Evolutionary conservation across 2,888 invertebrate species (phyloP).

Genomic region (Drosophila kuntzei): DNA sequence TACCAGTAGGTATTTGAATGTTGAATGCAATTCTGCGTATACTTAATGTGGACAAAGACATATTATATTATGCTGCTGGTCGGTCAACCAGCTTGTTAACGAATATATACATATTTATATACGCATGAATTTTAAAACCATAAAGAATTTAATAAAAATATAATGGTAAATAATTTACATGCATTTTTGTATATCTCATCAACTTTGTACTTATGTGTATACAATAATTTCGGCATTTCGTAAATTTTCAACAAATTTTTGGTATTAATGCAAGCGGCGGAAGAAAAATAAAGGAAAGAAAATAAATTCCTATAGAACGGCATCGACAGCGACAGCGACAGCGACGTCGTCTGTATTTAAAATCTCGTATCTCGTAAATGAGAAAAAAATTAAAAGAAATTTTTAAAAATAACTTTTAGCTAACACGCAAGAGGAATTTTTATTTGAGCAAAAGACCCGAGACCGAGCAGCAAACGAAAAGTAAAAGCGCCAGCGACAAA

Average conservation of each 20-base stretch:
- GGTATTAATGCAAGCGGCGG: conserved; percentile 30
- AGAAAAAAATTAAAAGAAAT: conserved; percentile 73
- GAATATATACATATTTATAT: not conserved
- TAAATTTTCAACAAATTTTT: conserved; percentile 30
- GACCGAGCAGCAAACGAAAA: conserved; percentile 56
- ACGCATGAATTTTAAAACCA: too few species aligned
- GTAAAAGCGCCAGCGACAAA: conserved; percentile 70
- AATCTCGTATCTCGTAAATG: conserved; percentile 69
- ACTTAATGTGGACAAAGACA: conserved; percentile 31
- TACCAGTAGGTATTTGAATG: not conserved
- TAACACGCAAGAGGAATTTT: conserved; percentile 84
- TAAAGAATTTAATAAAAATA: too few species aligned
- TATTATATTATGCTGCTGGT: not conserved
- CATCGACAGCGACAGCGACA: conserved; percentile 46
- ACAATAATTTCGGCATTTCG: conserved; percentile 29
- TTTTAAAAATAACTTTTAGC: conserved; percentile 85
- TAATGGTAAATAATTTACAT: not conserved
- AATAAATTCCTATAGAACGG: conserved; percentile 45
- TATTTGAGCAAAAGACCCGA: conserved; percentile 73
- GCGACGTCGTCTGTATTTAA: conserved; percentile 63
- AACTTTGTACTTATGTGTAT: conserved; percentile 1
- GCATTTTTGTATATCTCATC: conserved; percentile 1
- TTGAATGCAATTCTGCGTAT: conserved; percentile 38
- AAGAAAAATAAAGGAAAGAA: conserved; percentile 40
- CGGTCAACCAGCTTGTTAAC: not conserved